phyloP scores from a whole-genome alignment of 1,140 invertebrate species.

The Anoplophora glabripennis region DNA sequence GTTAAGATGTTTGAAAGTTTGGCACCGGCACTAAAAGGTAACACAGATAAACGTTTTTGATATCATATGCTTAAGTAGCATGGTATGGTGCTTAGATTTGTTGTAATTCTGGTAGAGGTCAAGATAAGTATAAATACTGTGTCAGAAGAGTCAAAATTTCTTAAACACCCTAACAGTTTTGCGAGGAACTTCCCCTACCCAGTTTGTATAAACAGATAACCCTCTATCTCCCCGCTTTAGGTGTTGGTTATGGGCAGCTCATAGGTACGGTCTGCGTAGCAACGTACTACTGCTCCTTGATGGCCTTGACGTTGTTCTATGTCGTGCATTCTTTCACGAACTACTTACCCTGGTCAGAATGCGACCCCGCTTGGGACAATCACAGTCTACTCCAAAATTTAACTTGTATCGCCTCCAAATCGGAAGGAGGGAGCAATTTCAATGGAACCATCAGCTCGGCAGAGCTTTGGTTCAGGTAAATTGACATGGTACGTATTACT shows the following conservation, averaged over 20 bases:
- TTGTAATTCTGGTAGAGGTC: neutral
- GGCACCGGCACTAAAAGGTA: slow-evolving; percentile 66
- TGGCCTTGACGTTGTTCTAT: slow-evolving; percentile 76
- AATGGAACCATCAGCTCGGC: slow-evolving; percentile 53
- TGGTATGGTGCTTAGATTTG: neutral
- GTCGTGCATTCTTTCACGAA: slow-evolving; percentile 62
- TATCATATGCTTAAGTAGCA: neutral
- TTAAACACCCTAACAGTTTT: no score
- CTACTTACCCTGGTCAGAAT: slow-evolving; percentile 66
- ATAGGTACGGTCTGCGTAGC: slow-evolving; percentile 68
- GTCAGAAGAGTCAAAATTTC: no score
- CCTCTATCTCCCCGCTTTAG: slow-evolving; percentile 55
- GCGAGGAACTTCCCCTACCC: no score
- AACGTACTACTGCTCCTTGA: slow-evolving; percentile 79
- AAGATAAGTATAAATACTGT: no score
- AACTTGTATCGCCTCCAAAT: slow-evolving; percentile 36
- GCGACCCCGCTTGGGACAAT: slow-evolving; percentile 59
- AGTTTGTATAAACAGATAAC: no score
- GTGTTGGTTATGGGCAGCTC: slow-evolving; percentile 77
- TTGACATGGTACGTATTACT: slow-evolving; percentile 12
- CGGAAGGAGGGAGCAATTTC: slow-evolving; percentile 19
- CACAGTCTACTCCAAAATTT: slow-evolving; percentile 21
- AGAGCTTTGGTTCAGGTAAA: slow-evolving; percentile 61
- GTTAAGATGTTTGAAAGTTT: slow-evolving; percentile 61
- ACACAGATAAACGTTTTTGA: neutral